Conservation (phyloP, 2,113 vertebrate genomes). For the Heterocephalus glaber region DNA sequence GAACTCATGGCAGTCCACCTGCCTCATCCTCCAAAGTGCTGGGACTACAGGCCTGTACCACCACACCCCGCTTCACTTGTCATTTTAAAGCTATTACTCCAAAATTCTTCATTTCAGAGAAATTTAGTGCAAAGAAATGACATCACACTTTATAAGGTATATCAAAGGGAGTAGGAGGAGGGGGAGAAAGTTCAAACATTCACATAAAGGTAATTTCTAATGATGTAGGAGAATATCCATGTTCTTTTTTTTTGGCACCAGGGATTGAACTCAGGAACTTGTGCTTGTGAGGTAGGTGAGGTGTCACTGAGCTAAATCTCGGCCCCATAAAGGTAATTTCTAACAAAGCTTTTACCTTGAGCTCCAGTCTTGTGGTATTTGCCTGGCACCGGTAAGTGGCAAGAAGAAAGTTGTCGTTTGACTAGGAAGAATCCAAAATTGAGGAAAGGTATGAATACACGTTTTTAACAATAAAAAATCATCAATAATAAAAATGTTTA, state of each 20-base stretch:
- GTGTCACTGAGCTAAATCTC: no score
- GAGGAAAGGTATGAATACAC: constrained; percentile 28
- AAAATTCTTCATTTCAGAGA: constrained; percentile 11
- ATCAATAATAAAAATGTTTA: background rate
- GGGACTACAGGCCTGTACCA: no score
- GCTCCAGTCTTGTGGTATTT: constrained; percentile 96
- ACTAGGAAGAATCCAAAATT: constrained; percentile 83
- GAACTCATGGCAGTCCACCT: no score
- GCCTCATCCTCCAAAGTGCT: no score
- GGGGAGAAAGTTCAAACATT: background rate
- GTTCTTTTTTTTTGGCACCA: no score
- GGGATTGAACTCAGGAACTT: no score
- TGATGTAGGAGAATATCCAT: no score
- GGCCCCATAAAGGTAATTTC: background rate
- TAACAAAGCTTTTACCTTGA: constrained; percentile 89
- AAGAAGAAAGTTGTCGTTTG: constrained; percentile 96
- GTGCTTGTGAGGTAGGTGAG: no score
- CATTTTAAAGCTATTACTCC: background rate
- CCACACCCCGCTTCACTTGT: background rate
- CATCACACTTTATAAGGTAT: background rate
- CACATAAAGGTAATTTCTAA: background rate
- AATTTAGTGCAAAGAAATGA: background rate
- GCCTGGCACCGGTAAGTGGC: constrained; percentile 98
- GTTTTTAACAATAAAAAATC: background rate
- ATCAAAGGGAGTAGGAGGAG: background rate